phyloP scores from a whole-genome alignment of 2,797 vertebrate genomes.

The Danio kyathit region DNA sequence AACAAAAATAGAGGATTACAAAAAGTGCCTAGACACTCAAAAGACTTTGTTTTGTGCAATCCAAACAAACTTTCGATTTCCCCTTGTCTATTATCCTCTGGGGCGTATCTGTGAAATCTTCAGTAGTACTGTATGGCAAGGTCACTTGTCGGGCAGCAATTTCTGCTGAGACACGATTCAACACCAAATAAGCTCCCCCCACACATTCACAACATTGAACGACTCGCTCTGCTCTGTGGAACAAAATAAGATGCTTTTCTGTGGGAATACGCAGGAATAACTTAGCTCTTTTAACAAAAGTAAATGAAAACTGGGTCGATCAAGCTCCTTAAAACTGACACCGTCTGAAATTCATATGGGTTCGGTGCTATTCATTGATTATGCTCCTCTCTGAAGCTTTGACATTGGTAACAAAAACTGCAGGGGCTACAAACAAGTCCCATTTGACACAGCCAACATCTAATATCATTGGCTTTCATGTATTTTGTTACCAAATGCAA shows the following conservation, averaged over 20 bases:
- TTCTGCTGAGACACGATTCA: constrained; percentile 25
- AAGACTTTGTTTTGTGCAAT: constrained; percentile 7
- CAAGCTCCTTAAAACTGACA: background rate
- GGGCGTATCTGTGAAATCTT: background rate
- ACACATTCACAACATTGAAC: constrained; percentile 4
- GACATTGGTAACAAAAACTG: background rate
- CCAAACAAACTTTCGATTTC: constrained; percentile 5
- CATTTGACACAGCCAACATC: background rate
- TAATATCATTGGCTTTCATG: background rate
- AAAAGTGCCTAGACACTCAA: constrained; percentile 12
- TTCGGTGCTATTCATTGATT: background rate
- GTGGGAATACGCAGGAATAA: background rate
- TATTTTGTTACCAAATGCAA: background rate
- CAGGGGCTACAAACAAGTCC: background rate
- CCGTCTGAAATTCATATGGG: background rate
- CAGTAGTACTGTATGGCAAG: constrained; percentile 12
- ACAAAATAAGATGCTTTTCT: background rate
- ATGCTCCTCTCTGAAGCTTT: background rate
- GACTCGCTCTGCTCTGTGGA: background rate
- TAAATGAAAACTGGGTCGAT: background rate
- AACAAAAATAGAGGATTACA: background rate
- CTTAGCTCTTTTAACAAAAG: background rate
- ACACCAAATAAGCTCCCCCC: constrained; percentile 9
- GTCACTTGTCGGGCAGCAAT: constrained; percentile 13
- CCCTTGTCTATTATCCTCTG: constrained; percentile 24